Percentiles rank a stretch among this genome's conserved stretches.
phyloP scores from a whole-genome alignment of 2,888 invertebrate species.

The Parascotia fuliginaria region DNA sequence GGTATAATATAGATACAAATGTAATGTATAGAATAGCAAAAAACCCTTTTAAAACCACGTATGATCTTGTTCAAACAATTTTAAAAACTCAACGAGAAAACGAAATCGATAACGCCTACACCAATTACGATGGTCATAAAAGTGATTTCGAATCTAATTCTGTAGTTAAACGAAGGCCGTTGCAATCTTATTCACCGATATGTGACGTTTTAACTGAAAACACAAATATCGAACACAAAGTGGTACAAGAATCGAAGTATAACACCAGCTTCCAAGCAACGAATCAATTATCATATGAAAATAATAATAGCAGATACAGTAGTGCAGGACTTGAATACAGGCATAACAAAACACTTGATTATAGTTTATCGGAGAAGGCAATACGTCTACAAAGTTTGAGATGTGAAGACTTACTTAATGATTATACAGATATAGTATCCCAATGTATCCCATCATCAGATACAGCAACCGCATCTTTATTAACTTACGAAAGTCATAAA shows the following conservation, averaged over 20 bases:
- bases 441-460: background rate
- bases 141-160: no score
- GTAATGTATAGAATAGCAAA: slow-evolving; percentile 20
- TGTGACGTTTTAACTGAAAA: slow-evolving; percentile 2
- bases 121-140: no score
- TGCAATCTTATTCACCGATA: background rate
- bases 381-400: background rate
- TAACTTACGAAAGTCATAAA: slow-evolving; percentile 62
- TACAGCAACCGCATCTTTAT: slow-evolving; percentile 13
- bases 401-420: slow-evolving; percentile 2
- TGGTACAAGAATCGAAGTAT: background rate
- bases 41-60: slow-evolving; percentile 53
- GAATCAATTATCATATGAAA: background rate
- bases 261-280: background rate
- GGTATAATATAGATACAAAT: slow-evolving; percentile 8
- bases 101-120: background rate
- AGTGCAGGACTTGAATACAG: background rate
- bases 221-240: background rate
- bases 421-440: background rate
- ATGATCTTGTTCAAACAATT: slow-evolving; percentile 66
- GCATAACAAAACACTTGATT: background rate
- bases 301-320: background rate
- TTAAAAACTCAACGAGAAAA: slow-evolving; percentile 41
- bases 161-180: background rate
- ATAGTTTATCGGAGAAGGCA: background rate